Percentiles rank a stretch among this genome's conserved stretches.
These are phyloP conservation scores for Neodiprion fabricii DNA, from an alignment of 1,140 invertebrate species.

Conservation along the genomic window DNA sequence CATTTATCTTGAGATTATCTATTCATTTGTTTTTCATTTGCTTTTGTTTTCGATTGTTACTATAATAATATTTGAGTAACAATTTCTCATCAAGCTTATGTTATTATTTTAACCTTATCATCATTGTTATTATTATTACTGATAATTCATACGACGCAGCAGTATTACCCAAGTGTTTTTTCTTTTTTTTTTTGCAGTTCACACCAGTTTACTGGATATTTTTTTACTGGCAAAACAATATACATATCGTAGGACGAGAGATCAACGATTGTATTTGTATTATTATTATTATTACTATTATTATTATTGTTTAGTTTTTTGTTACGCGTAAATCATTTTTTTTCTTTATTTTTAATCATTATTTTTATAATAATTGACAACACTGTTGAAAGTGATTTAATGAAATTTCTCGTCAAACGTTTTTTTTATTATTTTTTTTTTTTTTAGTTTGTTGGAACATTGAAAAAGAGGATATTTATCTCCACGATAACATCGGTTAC, in stretches of 20 bases:
- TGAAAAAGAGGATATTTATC: not conserved
- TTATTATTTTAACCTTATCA: conserved; percentile 6
- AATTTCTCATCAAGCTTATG: no score
- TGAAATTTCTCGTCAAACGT: conserved; percentile 19
- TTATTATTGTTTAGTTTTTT: conserved; percentile 25
- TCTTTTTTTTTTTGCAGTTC: conserved; percentile 24
- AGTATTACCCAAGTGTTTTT: conserved; percentile 8
- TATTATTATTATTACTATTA: conserved; percentile 24
- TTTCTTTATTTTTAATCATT: conserved; percentile 35
- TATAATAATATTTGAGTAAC: no score
- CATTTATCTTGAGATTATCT: no score
- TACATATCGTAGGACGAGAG: conserved; percentile 35
- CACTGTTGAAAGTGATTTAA: conserved; percentile 46
- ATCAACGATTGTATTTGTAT: conserved; percentile 31
- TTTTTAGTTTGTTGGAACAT: conserved; percentile 10
- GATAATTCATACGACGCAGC: not conserved
- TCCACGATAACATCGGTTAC: not conserved
- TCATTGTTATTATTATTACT: conserved; percentile 15
- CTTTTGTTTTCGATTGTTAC: no score
- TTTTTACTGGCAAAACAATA: not conserved
- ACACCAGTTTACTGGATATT: not conserved
- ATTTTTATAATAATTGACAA: conserved; percentile 58
- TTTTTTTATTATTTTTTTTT: conserved; percentile 24
- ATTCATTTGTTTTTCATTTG: no score
- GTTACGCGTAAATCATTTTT: conserved; percentile 14